A percentile compares a stretch with the other conserved stretches of the same genome.
Conservation (phyloP, 2,797 vertebrate species). For the Podargus strigoides region DNA sequence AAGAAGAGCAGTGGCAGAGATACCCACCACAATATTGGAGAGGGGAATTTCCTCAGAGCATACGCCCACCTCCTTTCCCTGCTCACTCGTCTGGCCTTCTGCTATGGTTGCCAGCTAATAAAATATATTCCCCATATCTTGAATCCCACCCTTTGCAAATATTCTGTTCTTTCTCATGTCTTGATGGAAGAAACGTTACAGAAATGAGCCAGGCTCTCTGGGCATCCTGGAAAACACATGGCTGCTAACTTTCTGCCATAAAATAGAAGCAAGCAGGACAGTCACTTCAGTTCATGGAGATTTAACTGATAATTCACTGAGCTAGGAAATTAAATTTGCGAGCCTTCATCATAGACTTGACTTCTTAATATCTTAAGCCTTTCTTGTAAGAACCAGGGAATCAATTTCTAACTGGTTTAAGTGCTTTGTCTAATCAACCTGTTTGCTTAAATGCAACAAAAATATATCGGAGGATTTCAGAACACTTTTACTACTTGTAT, state of each 20-base stretch:
- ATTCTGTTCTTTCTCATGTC: background rate
- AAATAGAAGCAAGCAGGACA: background rate
- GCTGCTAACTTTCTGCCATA: background rate
- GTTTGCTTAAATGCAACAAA: background rate
- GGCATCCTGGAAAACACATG: background rate
- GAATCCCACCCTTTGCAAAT: background rate
- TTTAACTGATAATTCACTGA: background rate
- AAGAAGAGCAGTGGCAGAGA: accelerated
- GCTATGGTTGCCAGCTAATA: background rate
- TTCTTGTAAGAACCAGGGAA: background rate
- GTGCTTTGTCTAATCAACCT: background rate
- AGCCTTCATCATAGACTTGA: background rate
- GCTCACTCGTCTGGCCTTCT: background rate
- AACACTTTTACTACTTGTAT: background rate
- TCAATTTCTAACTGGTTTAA: background rate
- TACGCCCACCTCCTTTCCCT: background rate
- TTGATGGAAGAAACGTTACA: background rate
- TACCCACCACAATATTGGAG: accelerated
- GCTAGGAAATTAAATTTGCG: background rate
- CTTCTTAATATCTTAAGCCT: background rate
- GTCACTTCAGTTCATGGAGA: background rate
- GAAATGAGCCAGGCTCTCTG: background rate
- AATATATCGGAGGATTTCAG: background rate
- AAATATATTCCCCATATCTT: background rate
- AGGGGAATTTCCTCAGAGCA: background rate